These are phyloP conservation scores for Macaria notata DNA, from an alignment of 2,888 invertebrate species.

Conservation along the genomic window DNA sequence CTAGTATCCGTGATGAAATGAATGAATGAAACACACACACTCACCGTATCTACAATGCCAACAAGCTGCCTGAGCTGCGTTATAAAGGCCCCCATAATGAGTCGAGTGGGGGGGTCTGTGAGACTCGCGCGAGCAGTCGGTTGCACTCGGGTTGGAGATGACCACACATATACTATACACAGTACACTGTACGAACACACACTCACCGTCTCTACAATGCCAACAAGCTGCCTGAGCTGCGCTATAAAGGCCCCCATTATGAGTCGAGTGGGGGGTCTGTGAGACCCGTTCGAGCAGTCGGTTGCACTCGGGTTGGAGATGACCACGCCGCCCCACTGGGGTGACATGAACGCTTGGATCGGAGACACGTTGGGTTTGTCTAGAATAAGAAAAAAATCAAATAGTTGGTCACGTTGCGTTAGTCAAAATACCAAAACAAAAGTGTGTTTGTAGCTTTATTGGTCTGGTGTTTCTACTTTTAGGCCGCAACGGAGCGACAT, in stretches of 20 bases:
- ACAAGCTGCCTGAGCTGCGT: conserved; percentile 88
- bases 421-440: too few relatives aligned
- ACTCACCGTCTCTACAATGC: conserved; percentile 84
- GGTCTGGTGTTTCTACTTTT: too few relatives aligned
- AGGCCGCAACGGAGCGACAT: too few relatives aligned
- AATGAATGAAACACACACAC: too few relatives aligned
- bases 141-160: conserved; percentile 85
- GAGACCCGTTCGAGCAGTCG: conserved; percentile 64
- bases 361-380: conserved; percentile 58
- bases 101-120: conserved; percentile 49
- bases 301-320: conserved; percentile 85
- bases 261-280: conserved; percentile 52
- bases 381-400: conserved; percentile 18
- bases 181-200: too few relatives aligned
- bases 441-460: too few relatives aligned
- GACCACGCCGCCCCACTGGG: conserved; percentile 95
- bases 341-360: conserved; percentile 89
- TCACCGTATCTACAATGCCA: conserved; percentile 85
- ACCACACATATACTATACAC: conserved; percentile 78
- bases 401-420: too few relatives aligned
- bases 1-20: too few relatives aligned
- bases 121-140: conserved; percentile 65
- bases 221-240: conserved; percentile 88
- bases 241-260: conserved; percentile 90
- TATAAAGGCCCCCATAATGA: conserved; percentile 89